Evolutionary conservation across 1,140 invertebrate species (phyloP).

Genomic region (Cydia splendana): DNA sequence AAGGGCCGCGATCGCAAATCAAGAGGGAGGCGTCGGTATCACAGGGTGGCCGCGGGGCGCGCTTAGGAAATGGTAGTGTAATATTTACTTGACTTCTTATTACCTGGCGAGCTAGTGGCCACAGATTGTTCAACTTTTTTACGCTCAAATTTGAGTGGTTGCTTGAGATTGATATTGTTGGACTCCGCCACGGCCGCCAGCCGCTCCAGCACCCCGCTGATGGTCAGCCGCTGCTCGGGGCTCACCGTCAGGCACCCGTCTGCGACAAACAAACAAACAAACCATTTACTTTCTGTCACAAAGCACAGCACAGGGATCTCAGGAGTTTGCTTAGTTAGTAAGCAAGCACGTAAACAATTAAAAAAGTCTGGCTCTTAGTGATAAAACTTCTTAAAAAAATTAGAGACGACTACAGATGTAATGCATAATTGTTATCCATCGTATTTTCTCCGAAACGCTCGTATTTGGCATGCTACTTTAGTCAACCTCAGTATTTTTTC

Average conservation of each 20-base stretch:
- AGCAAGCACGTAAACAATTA: no score
- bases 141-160: constrained; percentile 85
- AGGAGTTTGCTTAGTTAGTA: no score
- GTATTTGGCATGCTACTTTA: no score
- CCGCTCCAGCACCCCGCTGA: constrained; percentile 90
- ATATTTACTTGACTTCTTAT: constrained; percentile 82
- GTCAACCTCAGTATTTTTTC: no score
- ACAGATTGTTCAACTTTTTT: constrained; percentile 81
- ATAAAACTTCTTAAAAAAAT: no score
- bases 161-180: constrained; percentile 88
- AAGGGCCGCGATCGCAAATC: constrained; percentile 51
- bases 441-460: no score
- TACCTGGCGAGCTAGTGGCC: constrained; percentile 82
- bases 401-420: no score
- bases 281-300: neutral
- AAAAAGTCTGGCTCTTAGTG: no score
- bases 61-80: constrained; percentile 81
- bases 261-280: constrained; percentile 59
- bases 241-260: constrained; percentile 92
- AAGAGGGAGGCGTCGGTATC: constrained; percentile 34
- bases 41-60: constrained; percentile 6
- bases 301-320: no score
- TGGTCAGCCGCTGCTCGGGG: constrained; percentile 87
- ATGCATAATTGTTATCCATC: no score
- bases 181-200: constrained; percentile 93